phyloP scores from a whole-genome alignment of 2,113 vertebrate genomes.

The Callocephalon fimbriatum region DNA sequence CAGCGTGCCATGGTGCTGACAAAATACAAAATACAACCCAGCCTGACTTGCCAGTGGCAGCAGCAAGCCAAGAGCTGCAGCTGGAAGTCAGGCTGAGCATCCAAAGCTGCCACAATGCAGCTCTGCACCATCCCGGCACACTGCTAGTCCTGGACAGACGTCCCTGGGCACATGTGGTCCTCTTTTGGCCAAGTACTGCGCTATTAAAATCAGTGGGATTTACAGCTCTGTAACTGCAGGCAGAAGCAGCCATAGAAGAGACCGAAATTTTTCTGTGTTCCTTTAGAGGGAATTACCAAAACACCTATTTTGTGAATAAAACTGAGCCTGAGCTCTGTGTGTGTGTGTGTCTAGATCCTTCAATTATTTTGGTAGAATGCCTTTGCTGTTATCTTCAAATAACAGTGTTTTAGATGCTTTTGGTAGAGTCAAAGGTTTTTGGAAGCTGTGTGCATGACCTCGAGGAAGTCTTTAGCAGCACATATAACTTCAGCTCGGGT shows the following conservation, averaged over 20 bases:
- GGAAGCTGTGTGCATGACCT: not conserved
- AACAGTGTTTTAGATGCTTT: not conserved
- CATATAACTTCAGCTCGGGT: rapidly evolving
- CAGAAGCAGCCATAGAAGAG: not conserved
- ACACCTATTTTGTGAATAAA: not conserved
- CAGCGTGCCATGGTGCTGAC: rapidly evolving
- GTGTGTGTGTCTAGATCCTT: not conserved
- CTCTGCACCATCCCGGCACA: rapidly evolving
- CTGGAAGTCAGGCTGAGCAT: not conserved
- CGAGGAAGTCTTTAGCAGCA: not conserved
- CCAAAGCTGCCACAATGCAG: rapidly evolving
- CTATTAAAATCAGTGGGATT: constrained; percentile 41
- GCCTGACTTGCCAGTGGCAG: not conserved
- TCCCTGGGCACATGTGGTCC: rapidly evolving
- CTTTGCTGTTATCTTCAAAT: not conserved
- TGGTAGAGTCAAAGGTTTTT: not conserved
- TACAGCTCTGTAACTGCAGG: not conserved
- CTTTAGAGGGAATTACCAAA: not conserved
- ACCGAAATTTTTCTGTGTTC: not conserved
- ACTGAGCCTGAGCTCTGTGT: not conserved
- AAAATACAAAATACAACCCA: not conserved
- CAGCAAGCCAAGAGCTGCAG: not conserved
- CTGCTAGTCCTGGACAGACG: not conserved
- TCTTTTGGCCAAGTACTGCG: not conserved
- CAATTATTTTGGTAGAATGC: not conserved